These are phyloP conservation scores for Crocallis elinguaria DNA, from an alignment of 2,888 invertebrate species.

Conservation along the genomic window DNA sequence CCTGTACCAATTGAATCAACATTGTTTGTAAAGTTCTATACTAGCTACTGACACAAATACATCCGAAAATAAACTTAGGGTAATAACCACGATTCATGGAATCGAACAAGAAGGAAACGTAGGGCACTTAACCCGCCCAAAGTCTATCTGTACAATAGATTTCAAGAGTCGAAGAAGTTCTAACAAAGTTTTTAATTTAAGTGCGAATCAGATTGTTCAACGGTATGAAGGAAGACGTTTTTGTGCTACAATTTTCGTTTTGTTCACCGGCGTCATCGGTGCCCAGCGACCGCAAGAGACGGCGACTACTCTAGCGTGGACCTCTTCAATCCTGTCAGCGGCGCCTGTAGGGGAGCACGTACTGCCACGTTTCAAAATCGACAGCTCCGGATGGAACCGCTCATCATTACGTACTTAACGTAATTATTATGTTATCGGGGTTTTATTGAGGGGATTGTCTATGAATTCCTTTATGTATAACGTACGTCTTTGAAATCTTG, in stretches of 20 bases:
- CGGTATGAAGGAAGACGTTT: conserved; percentile 84
- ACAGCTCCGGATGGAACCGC: conserved; percentile 52
- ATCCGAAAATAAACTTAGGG: conserved; percentile 83
- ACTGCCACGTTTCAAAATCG: conserved; percentile 59
- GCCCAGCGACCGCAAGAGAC: conserved; percentile 60
- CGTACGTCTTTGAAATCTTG: conserved; percentile 47
- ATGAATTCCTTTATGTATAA: conserved; percentile 47
- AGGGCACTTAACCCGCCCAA: conserved; percentile 78
- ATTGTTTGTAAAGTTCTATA: conserved; percentile 84
- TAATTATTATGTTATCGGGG: conserved; percentile 26
- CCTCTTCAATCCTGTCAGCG: conserved; percentile 51
- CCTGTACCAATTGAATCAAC: conserved; percentile 85
- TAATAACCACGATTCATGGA: conserved; percentile 83
- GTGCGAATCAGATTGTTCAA: conserved; percentile 79
- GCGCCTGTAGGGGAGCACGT: conserved; percentile 53
- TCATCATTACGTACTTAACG: conserved; percentile 37
- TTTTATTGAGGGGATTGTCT: conserved; percentile 37
- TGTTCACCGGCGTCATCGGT: conserved; percentile 49
- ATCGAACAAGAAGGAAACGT: conserved; percentile 81
- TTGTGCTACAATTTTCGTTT: conserved; percentile 77
- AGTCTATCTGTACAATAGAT: conserved; percentile 81
- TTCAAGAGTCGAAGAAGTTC: conserved; percentile 77
- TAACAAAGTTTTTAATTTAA: conserved; percentile 78
- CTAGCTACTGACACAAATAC: conserved; percentile 83
- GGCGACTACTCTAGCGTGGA: conserved; percentile 68